Percentiles rank a stretch among this genome's conserved stretches.
phyloP scores from a whole-genome alignment of 1,140 invertebrate genomes.

The Magallana gigas region DNA sequence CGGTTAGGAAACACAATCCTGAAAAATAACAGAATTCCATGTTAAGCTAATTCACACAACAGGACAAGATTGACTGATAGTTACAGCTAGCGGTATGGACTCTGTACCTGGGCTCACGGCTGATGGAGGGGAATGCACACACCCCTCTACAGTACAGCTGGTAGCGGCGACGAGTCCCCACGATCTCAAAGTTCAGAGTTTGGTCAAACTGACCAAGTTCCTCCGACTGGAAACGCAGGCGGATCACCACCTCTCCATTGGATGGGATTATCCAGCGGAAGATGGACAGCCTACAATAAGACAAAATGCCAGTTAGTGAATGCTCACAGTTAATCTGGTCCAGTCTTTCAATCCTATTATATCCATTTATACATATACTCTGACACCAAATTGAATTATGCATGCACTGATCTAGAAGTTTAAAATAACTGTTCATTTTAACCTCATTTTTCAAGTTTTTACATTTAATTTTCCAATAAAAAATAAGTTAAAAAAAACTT shows the following conservation, averaged over 20 bases:
- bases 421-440: no score
- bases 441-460: no score
- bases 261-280: conserved; percentile 78
- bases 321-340: no score
- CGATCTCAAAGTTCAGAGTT: conserved; percentile 79
- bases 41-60: no score
- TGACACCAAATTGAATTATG: no score
- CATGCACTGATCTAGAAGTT: no score
- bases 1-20: conserved; percentile 78
- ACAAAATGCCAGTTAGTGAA: no score
- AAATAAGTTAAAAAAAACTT: no score
- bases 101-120: conserved; percentile 77
- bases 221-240: conserved; percentile 77
- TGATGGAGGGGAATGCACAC: conserved; percentile 79
- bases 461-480: no score
- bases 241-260: conserved; percentile 71
- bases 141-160: conserved; percentile 79
- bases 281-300: conserved; percentile 67
- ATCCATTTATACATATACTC: no score
- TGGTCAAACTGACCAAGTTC: conserved; percentile 80
- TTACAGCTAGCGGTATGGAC: not conserved
- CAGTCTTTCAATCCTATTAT: no score
- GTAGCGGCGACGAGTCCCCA: conserved; percentile 77
- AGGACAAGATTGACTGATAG: no score
- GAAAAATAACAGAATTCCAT: conserved; percentile 44